Conservation (phyloP, 2,113 vertebrate species). For the Alethe diademata region DNA sequence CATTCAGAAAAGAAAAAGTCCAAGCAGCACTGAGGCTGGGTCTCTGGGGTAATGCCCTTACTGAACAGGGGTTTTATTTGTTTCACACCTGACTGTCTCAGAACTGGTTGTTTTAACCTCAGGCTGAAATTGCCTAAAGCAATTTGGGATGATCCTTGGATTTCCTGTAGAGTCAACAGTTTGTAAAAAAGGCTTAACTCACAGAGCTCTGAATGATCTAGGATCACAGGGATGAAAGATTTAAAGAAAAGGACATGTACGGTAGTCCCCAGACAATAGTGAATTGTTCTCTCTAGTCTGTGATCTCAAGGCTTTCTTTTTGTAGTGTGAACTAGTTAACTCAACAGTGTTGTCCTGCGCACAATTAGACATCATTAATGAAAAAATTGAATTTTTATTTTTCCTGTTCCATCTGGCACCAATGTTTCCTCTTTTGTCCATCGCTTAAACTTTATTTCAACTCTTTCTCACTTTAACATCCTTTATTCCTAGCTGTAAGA, state of each 20-base stretch:
- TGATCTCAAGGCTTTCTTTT: not conserved
- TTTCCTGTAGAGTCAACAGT: not conserved
- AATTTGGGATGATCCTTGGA: not conserved
- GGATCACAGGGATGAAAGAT: not conserved
- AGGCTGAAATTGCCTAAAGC: not conserved
- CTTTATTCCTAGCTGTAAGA: not conserved
- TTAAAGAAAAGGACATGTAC: not conserved
- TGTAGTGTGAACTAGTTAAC: not conserved
- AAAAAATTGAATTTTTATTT: not conserved
- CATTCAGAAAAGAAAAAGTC: not conserved
- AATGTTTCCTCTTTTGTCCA: not conserved
- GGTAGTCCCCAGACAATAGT: not conserved
- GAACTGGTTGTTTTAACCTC: not conserved
- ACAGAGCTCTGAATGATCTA: not conserved
- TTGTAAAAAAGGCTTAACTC: not conserved
- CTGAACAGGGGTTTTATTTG: not conserved
- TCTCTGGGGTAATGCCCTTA: not conserved
- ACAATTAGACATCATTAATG: not conserved
- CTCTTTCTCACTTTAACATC: not conserved
- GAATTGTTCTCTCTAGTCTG: not conserved
- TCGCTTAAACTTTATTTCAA: not conserved
- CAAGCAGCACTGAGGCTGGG: fast-evolving
- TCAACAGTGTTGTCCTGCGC: fast-evolving
- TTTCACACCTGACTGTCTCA: not conserved
- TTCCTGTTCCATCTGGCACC: not conserved